Percentiles rank a stretch among this genome's conserved stretches.
Evolutionary conservation across 2,113 vertebrate species (phyloP).

Genomic region (Lipotes vexillifer): DNA sequence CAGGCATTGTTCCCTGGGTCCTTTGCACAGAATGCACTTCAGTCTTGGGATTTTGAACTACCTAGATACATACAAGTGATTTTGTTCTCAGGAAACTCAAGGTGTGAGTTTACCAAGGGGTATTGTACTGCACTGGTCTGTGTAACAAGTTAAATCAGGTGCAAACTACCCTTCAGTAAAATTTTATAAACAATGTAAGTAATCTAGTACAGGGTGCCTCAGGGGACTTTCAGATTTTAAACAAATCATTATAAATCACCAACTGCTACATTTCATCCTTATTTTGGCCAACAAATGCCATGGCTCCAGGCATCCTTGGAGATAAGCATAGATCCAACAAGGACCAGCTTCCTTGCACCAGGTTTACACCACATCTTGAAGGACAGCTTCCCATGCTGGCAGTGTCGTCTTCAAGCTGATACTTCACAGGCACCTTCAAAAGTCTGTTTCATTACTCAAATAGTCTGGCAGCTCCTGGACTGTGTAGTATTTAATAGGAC

Average conservation of each 20-base stretch:
- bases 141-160: not conserved
- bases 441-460: not conserved
- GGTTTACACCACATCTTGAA: not conserved
- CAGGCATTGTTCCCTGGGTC: not conserved
- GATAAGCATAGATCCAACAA: not conserved
- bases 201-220: not conserved
- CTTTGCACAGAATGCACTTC: not conserved
- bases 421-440: not conserved
- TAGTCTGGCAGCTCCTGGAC: not conserved
- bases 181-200: not conserved
- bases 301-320: not conserved
- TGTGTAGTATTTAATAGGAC: not conserved
- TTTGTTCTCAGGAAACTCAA: not conserved
- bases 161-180: not conserved
- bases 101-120: not conserved
- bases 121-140: not conserved
- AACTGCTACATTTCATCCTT: not conserved
- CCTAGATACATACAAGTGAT: not conserved
- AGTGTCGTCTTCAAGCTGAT: not conserved
- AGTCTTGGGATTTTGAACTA: not conserved
- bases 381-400: fast-evolving
- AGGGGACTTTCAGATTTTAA: not conserved
- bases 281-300: not conserved
- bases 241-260: not conserved
- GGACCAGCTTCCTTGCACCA: not conserved